These are phyloP conservation scores for Pelosia muscerda DNA, from an alignment of 2,888 invertebrate species.

Conservation along the genomic window DNA sequence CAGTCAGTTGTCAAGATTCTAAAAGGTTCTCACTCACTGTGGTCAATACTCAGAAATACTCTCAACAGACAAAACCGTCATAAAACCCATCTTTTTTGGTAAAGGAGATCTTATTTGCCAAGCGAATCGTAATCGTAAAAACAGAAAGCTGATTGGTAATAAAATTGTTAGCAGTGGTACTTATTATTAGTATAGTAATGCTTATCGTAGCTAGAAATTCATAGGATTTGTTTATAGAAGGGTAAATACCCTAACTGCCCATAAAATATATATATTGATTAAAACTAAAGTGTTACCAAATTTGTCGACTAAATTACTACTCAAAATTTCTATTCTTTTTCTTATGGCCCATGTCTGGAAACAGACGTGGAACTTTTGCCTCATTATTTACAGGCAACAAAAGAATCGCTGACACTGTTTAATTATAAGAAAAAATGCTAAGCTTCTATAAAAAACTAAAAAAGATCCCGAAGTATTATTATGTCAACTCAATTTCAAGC, in stretches of 20 bases:
- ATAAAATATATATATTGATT: neutral
- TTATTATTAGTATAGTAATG: neutral
- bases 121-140: neutral
- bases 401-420: neutral
- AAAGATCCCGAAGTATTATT: neutral
- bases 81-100: neutral
- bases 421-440: too few relatives aligned
- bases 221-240: too few relatives aligned
- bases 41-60: neutral
- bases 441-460: neutral
- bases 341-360: neutral
- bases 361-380: slow-evolving; percentile 1
- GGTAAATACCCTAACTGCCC: too few relatives aligned
- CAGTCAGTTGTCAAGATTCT: neutral
- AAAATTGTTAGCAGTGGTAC: neutral
- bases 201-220: neutral
- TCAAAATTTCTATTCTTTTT: neutral
- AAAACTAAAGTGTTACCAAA: neutral
- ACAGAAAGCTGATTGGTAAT: neutral
- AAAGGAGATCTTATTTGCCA: neutral
- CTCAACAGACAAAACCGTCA: neutral
- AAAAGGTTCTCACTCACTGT: neutral
- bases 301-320: neutral
- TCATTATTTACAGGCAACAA: slow-evolving; percentile 1
- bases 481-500: slow-evolving; percentile 10